Conservation (phyloP, 1,140 invertebrate species). For the Diabrotica undecimpunctata region DNA sequence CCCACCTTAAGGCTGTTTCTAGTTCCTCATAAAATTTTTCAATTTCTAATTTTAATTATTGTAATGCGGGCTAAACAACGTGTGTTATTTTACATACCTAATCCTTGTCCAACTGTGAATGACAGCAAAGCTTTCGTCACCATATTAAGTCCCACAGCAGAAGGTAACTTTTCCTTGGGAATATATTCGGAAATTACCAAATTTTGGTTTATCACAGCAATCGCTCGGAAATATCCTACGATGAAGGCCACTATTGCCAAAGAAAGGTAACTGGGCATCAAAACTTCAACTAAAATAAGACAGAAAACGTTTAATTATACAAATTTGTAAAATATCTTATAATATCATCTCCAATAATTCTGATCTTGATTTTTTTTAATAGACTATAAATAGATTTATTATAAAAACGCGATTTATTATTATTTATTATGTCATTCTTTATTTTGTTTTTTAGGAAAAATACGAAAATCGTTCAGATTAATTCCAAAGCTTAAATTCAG, state of each 20-base stretch:
- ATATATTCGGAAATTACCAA: constrained; percentile 66
- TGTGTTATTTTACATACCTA: constrained; percentile 51
- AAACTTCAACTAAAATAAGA: constrained; percentile 20
- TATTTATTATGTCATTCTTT: no score
- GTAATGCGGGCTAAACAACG: not conserved
- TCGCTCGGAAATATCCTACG: constrained; percentile 60
- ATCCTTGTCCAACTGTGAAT: constrained; percentile 60
- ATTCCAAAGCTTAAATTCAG: no score
- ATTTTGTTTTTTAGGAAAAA: no score
- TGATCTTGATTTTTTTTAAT: no score
- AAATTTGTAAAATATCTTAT: not conserved
- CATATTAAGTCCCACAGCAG: constrained; percentile 70
- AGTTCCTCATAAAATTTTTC: no score
- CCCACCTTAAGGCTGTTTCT: no score
- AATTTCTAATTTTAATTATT: no score
- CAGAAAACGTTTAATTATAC: not conserved
- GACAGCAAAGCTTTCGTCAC: constrained; percentile 67
- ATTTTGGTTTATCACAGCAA: constrained; percentile 67
- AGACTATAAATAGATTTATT: no score
- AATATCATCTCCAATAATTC: no score
- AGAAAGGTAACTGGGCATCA: constrained; percentile 45
- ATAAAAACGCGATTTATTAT: no score
- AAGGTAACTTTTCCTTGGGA: constrained; percentile 56
- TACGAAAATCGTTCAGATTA: no score
- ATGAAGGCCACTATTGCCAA: constrained; percentile 51